Conservation (phyloP, 2,888 invertebrate species). For the Pemphredon lugubris region DNA sequence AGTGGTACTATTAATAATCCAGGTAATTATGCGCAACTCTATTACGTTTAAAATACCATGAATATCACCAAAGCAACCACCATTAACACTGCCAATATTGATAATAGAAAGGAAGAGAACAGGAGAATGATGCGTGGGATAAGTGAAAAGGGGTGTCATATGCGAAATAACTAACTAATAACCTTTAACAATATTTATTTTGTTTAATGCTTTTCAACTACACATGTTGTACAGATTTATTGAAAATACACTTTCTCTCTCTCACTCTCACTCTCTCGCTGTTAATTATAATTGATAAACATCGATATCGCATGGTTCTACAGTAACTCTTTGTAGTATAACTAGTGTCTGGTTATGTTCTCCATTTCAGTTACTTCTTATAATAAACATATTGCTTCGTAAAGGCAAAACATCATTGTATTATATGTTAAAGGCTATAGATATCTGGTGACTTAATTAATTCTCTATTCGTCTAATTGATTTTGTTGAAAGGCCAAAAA, state of each 20-base stretch:
- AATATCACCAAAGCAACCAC: constrained; percentile 43
- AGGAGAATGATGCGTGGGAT: constrained; percentile 63
- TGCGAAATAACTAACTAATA: constrained; percentile 78
- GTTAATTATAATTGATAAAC: constrained; percentile 56
- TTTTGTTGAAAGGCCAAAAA: constrained; percentile 29
- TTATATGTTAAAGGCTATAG: constrained; percentile 52
- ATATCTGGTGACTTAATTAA: constrained; percentile 42
- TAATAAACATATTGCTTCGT: constrained; percentile 52
- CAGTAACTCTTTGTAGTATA: constrained; percentile 47
- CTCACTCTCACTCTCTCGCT: constrained; percentile 65
- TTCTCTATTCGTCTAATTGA: constrained; percentile 41
- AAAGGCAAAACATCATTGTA: constrained; percentile 39
- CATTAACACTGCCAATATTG: constrained; percentile 49
- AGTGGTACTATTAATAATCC: constrained; percentile 70
- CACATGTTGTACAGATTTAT: constrained; percentile 74
- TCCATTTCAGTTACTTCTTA: constrained; percentile 57
- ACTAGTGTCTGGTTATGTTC: constrained; percentile 41
- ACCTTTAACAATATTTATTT: constrained; percentile 78
- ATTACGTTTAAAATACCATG: constrained; percentile 37
- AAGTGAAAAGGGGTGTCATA: constrained; percentile 68
- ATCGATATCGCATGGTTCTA: constrained; percentile 61
- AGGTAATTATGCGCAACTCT: constrained; percentile 38
- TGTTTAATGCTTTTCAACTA: constrained; percentile 71
- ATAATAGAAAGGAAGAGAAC: constrained; percentile 57
- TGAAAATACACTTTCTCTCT: constrained; percentile 60